Base-by-base conservation (phyloP, 2,888 invertebrate species). In the Acleris literana region DNA sequence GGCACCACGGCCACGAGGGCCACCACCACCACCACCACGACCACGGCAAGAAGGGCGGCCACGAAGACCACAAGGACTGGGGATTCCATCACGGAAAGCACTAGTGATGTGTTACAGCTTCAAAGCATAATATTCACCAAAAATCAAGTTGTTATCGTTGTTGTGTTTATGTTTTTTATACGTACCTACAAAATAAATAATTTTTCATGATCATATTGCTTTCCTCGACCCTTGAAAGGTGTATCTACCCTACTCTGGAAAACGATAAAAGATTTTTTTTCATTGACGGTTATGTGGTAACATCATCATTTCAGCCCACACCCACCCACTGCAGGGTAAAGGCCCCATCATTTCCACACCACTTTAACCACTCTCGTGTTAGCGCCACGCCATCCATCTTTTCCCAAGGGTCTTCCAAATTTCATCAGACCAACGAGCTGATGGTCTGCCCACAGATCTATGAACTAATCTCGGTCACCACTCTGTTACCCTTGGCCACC, bases 41-140 rank as follows among this genome's bases (percentile, higher is more conserved):
- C 76, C 95, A 96, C 79, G 96, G 95, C 80, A 96, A 96, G 90
- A 97, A 97, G 86, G 95, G 95, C 60, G 95, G 93, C 46, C 95
- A 96, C 81, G 94, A 95, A 39, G 95, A 95, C 71, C 95, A 95
- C 74, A 96, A 96, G 83, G 93, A 96, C 80, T 95, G 95, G 91
- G 96, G 96, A 51, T 94, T 93, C 90, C 94, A 94, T 76, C 91
- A 91, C 70, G 90, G 89, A 75, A 91, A 94, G 81, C 88, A 91
- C 86, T 86, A 53, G 16, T 64, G 16, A 66, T 20, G 56, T 63
- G 62, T 70, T 82, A 71, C 69, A 72, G 64, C 70, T 69, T 72
- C 74, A 71, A 71, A 69, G 73, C 68, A 72, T 39, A 69, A 73
- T 76, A 69, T 74, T 80, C 53, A 57, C 69, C 94, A 95, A 64